A percentile compares a stretch with the other conserved stretches of the same genome.
Evolutionary conservation across 2,888 invertebrate genomes (phyloP).

Genomic region (Dryocosmus kuriphilus): DNA sequence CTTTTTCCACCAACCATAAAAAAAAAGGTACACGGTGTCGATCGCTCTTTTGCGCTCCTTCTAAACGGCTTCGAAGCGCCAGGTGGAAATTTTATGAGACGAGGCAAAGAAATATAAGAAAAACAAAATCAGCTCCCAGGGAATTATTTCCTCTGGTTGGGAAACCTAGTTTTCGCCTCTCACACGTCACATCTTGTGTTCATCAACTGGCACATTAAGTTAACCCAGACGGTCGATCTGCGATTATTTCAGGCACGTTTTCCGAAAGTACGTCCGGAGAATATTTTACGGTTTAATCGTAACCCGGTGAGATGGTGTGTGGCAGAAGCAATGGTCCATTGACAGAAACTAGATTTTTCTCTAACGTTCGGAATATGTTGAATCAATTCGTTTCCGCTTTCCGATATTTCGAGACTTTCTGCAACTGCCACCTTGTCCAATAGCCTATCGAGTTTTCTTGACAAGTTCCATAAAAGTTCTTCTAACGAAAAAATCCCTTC

Average conservation of each 20-base stretch:
- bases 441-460: not conserved
- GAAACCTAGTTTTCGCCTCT: conserved; percentile 17
- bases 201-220: conserved; percentile 23
- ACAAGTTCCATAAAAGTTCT: not conserved
- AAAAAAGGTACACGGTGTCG: not conserved
- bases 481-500: not conserved
- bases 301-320: conserved; percentile 45
- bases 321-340: conserved; percentile 22
- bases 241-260: conserved; percentile 58
- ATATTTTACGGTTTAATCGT: conserved; percentile 59
- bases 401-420: conserved; percentile 26
- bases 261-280: conserved; percentile 55
- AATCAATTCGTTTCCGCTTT: conserved; percentile 24
- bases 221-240: conserved; percentile 21
- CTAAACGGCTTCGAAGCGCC: conserved; percentile 13
- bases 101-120: conserved; percentile 1
- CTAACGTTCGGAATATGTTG: conserved; percentile 25
- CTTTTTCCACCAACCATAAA: not conserved
- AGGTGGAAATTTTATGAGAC: conserved; percentile 38
- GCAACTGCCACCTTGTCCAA: conserved; percentile 16
- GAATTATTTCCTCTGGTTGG: conserved; percentile 25
- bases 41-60: conserved; percentile 17
- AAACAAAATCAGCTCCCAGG: conserved; percentile 13
- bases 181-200: conserved; percentile 25
- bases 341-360: conserved; percentile 31